Base-by-base conservation (phyloP, 2,888 invertebrate species). In the Macrosoma leucophasiata region DNA sequence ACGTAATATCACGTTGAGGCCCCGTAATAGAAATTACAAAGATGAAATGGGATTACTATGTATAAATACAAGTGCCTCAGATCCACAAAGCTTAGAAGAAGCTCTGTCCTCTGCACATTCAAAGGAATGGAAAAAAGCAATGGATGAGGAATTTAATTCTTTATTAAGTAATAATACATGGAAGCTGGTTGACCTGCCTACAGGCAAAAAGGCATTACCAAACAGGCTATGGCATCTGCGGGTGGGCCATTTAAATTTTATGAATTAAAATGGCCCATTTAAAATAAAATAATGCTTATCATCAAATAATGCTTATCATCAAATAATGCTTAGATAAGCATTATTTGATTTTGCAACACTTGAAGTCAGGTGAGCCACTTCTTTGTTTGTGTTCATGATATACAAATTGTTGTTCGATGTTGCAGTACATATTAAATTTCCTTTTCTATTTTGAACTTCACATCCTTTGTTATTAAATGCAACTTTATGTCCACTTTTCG, bases 161-260 rank as follows among this genome's bases (percentile, higher is more conserved):
- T 23, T 46, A 5, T n/a, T 39, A 2, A 19, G 41, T 20, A 49
- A 45, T 22, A 32, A 48, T 2, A 48, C 48, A 6, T 48, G 46
- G 46, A 17, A 7, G 7, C 9, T 45, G n/a, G 24, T 20, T 3
- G 17, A 36, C 1, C 20, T 35, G 9, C 48, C 44, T 6, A 1
- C 19, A 13, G 26, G 22, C 2, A 49, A 46, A 28, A 41, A 28
- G 7, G 29, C 31, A 3, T 31, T 46, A 29, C 47, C 43, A 8
- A 41, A 43, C 13, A 24, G 9, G n/a, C n/a, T n/a, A n/a, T n/a
- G n/a, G n/a, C n/a, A n/a, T n/a, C n/a, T 33, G 31, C 24, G 33
- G 19, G 22, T 33, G 15, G 28, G 36, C 36, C 28, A 36, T 19
- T 19, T 36, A n/a, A n/a, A n/a, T n/a, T n/a, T n/a, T n/a, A n/a